phyloP scores from a whole-genome alignment of 2,797 vertebrate genomes.

The Thunnus albacares region DNA sequence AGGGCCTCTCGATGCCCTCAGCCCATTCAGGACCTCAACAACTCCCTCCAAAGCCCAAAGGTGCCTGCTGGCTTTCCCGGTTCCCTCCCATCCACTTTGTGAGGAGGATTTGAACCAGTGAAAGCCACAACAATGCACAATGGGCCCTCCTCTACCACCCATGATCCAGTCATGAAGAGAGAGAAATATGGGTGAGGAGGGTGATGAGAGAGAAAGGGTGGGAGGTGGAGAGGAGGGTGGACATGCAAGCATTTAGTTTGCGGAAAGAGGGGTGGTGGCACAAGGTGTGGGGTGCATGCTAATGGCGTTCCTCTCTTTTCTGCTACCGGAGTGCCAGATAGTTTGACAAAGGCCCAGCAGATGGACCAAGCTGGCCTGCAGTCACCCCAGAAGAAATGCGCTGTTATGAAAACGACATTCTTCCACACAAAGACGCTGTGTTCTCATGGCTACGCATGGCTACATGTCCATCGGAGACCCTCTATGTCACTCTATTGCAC shows the following conservation, averaged over 20 bases:
- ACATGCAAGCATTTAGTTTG: slow-evolving; percentile 66
- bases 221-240: slow-evolving; percentile 49
- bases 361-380: slow-evolving; percentile 77
- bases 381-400: slow-evolving; percentile 80
- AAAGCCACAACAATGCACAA: slow-evolving; percentile 80
- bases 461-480: slow-evolving; percentile 73
- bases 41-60: slow-evolving; percentile 66
- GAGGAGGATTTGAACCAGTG: slow-evolving; percentile 76
- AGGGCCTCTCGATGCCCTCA: slow-evolving; percentile 70
- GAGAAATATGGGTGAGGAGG: slow-evolving; percentile 73
- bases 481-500: slow-evolving; percentile 65
- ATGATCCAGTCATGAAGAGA: slow-evolving; percentile 79
- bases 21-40: slow-evolving; percentile 72
- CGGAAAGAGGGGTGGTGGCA: slow-evolving; percentile 56
- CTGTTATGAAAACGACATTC: slow-evolving; percentile 88
- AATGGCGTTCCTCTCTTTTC: slow-evolving; percentile 76
- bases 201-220: slow-evolving; percentile 58
- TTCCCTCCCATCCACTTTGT: slow-evolving; percentile 71
- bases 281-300: slow-evolving; percentile 85
- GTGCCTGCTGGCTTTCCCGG: slow-evolving; percentile 70
- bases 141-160: slow-evolving; percentile 69
- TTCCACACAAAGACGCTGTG: slow-evolving; percentile 86
- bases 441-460: slow-evolving; percentile 77
- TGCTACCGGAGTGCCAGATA: slow-evolving; percentile 69
- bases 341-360: slow-evolving; percentile 86